Base-by-base conservation (phyloP, 2,797 vertebrate species). In the Acanthurus lineatus region DNA sequence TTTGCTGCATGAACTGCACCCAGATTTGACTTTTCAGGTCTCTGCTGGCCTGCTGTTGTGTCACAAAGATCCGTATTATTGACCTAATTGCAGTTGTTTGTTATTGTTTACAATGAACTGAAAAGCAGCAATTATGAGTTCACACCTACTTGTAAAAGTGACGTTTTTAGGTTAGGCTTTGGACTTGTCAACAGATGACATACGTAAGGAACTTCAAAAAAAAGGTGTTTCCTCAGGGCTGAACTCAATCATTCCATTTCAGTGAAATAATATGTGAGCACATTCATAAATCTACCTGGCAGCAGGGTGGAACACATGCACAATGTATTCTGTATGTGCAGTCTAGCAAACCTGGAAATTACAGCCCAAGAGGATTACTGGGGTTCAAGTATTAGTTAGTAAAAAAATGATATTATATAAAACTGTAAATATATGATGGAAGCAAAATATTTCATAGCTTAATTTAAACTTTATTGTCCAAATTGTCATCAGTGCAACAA, bases 271-370 rank as follows among this genome's bases (percentile, higher is more conserved):
- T 81, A 78, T 64, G 57, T 49, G 74, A 82, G 65, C 54, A 14
- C 42, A 66, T 81, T 81, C 48, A 78, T 85, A 75, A 86, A 79
- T 88, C 74, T 75, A 89, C 66, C 77, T 88, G 86, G 73, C 79
- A 88, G 82, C 22, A 60, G 74, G 54, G 72, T 44, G 76, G 77
- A 79, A 84, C 81, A 77, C 53, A 74, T 38, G 53, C 45, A 76
- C 35, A 48, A 10, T 2, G 58, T 78, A 68, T 62, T 85, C 49
- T 74, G 69, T 66, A 63, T 78, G 85, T 76, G 76, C 77, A 81
- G 51, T 77, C 70, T 76, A 52, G 69, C 48, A 76, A 83, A 77
- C 53, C 20, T 59, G 63, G 53, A 45, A 32, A 32, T 32, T 32
- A 32, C 28, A 32, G 28, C 28, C 28, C 28, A 32, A 32, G 28